These are phyloP conservation scores for Nannoperca obscura DNA, from an alignment of 2,797 vertebrate genomes.

Conservation along the genomic window DNA sequence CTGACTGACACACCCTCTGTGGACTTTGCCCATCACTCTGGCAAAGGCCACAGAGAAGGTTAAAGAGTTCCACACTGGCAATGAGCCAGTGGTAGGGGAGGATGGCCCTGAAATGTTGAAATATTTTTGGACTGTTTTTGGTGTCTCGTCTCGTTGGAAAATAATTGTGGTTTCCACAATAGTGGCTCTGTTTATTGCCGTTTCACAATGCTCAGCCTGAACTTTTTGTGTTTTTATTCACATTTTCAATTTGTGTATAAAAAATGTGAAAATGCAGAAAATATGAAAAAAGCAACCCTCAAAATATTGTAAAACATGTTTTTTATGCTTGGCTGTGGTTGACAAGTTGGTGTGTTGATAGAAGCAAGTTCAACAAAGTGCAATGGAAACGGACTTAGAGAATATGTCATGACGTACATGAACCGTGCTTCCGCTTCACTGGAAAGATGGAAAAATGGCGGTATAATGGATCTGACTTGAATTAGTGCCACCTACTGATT, in stretches of 20 bases:
- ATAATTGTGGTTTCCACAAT: not conserved
- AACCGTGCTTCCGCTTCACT: no score
- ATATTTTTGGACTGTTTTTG: slow-evolving; percentile 3
- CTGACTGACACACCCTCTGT: not conserved
- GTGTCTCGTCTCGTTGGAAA: not conserved
- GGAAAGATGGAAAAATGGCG: no score
- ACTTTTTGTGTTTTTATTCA: not conserved
- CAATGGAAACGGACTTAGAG: no score
- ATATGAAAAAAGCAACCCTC: no score
- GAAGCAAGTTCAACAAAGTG: no score
- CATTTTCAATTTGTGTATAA: not conserved
- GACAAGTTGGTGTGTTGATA: no score
- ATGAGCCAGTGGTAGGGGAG: not conserved
- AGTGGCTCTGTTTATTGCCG: not conserved
- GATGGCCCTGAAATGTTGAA: not conserved
- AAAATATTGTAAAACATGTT: no score
- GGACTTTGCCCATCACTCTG: not conserved
- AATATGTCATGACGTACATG: no score
- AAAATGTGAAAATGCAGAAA: not conserved
- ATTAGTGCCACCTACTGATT: not conserved
- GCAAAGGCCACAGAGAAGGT: not conserved
- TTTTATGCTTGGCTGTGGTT: no score
- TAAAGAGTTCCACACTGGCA: not conserved
- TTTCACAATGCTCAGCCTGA: not conserved
- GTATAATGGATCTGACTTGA: not conserved